Evolutionary conservation across 2,113 vertebrate genomes (phyloP), one percentile per base, ranked within the genome.

Genomic region (Prunella fulvescens): DNA sequence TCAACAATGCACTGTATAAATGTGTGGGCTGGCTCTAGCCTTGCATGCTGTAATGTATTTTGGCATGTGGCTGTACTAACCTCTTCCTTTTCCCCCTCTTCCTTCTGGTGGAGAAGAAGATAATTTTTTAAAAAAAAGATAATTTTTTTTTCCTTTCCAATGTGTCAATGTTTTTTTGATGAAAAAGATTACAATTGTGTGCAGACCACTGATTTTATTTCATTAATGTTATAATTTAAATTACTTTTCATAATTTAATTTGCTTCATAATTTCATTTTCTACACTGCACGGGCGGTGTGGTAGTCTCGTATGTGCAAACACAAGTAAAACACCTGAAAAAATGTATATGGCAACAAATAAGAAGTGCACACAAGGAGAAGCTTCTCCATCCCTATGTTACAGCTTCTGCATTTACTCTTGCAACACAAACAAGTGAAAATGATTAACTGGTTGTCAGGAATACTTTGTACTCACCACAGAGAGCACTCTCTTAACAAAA

Each of bases 1-100:
- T 77, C 57, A 90, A 93, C 71, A 88, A 95, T 61, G 60, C 78
- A 35, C 67, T 42, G 39, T 66, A 48, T 45, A 90, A 92, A 95
- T 26, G 57, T 33, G 81, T 44, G 82, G 47, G 50, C 74, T 90
- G 88, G 85, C 71, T 88, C 82, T 61, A 86, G 57, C 51, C 78
- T 86, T 80, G 90, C 45, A 48, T 72, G 62, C n/a, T 17, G 31
- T 82, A 95, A 95, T 77, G 45, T 50, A 29, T 80, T 95, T 88
- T 93, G 93, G 79, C 92, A 86, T 65, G 44, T 48, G 48, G 33
- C 48, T 79, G 25, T 48, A 77, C 42, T 51, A 73, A 74, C 42
- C 7, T 86, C 60, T 81, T 85, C 35, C 19, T 78, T 66, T 56
- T 9, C 19, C 42, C 42, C 25, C 40, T 2, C 1, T 39, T 73